phyloP scores from a whole-genome alignment of 2,113 vertebrate genomes.

The Laticauda colubrina region DNA sequence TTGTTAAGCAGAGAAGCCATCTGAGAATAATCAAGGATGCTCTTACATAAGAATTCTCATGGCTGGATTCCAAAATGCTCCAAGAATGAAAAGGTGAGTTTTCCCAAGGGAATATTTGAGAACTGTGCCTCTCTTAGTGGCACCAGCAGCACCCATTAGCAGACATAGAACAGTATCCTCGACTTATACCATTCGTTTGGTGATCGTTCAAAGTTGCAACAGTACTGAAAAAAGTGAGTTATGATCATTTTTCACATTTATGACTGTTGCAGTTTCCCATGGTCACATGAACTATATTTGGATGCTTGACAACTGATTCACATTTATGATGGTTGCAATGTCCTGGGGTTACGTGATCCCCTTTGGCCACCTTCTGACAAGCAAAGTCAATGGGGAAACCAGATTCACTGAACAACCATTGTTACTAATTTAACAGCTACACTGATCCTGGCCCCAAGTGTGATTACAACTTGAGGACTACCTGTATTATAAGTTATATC shows the following conservation, averaged over 20 bases:
- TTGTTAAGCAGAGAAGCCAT: constrained; percentile 58
- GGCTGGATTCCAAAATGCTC: not conserved
- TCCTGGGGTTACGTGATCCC: not conserved
- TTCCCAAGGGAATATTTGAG: not conserved
- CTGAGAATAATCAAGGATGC: constrained; percentile 44
- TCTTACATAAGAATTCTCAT: not conserved
- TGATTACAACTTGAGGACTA: not conserved
- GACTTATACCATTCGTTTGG: not conserved
- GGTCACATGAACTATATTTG: not conserved
- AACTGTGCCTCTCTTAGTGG: not conserved
- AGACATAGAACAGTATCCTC: not conserved
- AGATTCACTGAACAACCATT: not conserved
- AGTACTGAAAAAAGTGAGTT: not conserved
- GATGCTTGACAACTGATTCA: not conserved
- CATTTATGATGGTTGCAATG: not conserved
- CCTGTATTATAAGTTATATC: not conserved
- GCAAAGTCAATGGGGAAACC: not conserved
- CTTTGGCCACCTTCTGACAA: not conserved
- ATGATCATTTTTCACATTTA: not conserved
- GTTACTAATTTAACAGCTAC: not conserved
- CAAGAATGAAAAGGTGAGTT: not conserved
- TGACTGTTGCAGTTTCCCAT: not conserved
- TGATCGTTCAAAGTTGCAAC: not conserved
- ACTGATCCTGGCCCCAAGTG: not conserved
- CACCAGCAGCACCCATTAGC: not conserved